These are phyloP conservation scores for Ophion costatus DNA, from an alignment of 2,888 invertebrate genomes.

Conservation along the genomic window DNA sequence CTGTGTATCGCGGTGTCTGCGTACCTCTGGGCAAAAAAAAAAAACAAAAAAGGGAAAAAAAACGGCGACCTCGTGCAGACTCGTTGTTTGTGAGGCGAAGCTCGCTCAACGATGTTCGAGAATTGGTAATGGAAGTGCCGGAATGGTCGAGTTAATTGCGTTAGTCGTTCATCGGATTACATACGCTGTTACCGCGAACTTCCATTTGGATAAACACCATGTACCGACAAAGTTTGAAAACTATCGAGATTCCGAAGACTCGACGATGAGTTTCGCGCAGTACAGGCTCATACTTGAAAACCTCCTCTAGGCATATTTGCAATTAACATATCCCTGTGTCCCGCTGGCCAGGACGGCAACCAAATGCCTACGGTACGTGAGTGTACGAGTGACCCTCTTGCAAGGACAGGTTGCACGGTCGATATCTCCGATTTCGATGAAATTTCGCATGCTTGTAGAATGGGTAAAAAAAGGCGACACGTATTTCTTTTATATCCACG, in stretches of 20 bases:
- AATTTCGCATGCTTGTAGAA: too few species aligned
- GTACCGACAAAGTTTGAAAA: constrained; percentile 43
- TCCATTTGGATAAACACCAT: constrained; percentile 48
- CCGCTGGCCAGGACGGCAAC: too few species aligned
- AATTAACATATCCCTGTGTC: not conserved
- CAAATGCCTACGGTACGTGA: too few species aligned
- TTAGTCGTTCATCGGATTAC: constrained; percentile 52
- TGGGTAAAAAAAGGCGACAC: too few species aligned
- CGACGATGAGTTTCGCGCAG: not conserved
- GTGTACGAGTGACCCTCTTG: too few species aligned
- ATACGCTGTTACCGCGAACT: constrained; percentile 42
- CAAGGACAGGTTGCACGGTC: too few species aligned
- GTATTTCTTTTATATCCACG: too few species aligned
- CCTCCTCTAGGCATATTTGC: not conserved
- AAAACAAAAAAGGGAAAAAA: not conserved
- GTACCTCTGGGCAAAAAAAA: too few species aligned
- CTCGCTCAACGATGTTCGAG: constrained; percentile 44
- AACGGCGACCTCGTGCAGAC: not conserved
- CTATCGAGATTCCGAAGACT: constrained; percentile 1
- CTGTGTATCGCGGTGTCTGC: too few species aligned
- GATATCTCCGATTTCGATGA: too few species aligned
- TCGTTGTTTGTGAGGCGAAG: constrained; percentile 15
- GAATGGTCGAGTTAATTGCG: constrained; percentile 51
- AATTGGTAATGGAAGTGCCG: constrained; percentile 44
- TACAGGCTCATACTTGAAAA: not conserved